phyloP scores from a whole-genome alignment of 1,140 invertebrate genomes.

The Aphaenogaster ashmeadi region DNA sequence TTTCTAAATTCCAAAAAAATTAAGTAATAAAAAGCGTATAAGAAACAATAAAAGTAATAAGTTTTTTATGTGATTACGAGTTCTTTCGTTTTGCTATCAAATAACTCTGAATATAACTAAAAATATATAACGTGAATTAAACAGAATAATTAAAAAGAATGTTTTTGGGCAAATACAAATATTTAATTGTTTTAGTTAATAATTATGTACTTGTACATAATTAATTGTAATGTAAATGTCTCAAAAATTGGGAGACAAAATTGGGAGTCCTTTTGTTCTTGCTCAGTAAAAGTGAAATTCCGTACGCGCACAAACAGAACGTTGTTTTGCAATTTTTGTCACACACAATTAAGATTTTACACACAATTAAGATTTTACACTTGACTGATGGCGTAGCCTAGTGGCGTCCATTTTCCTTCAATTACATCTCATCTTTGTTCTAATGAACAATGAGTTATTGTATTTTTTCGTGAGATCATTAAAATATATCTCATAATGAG shows the following conservation, averaged over 20 bases:
- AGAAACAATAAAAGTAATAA: background rate
- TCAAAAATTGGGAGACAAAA: background rate
- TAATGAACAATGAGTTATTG: constrained; percentile 26
- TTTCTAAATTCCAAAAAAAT: background rate
- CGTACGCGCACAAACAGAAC: background rate
- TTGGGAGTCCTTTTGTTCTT: background rate
- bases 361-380: constrained; percentile 19
- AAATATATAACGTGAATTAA: background rate
- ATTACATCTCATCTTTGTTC: constrained; percentile 13
- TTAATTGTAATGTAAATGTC: background rate
- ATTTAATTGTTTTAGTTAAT: background rate
- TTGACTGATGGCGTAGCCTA: background rate
- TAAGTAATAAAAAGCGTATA: background rate
- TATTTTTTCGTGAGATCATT: constrained; percentile 23
- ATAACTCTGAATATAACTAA: background rate
- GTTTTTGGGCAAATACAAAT: background rate
- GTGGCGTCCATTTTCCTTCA: background rate
- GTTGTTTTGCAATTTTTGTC: background rate
- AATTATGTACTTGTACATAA: background rate
- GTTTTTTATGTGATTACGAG: background rate
- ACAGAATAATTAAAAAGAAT: background rate
- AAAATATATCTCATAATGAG: constrained; percentile 8
- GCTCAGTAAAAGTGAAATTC: background rate
- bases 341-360: constrained; percentile 8
- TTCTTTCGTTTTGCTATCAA: background rate